Base-by-base conservation (phyloP, 2,888 invertebrate species). In the Mongoloraphidia duomilia region DNA sequence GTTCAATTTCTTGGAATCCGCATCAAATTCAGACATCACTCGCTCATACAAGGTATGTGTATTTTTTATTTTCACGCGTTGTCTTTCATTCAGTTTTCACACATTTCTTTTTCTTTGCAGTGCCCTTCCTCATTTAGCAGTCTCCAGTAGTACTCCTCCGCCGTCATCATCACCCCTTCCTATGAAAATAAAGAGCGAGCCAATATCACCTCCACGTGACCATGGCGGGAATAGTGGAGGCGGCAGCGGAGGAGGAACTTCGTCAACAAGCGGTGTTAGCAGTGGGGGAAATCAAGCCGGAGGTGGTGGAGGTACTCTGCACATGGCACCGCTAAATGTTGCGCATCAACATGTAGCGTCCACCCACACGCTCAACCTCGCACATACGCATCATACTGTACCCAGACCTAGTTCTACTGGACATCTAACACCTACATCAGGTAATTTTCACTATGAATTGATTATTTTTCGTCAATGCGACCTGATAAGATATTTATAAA, bases 151-250 rank as follows among this genome's bases (percentile, higher is more conserved):
- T 60, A 82, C 82, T 56, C 81, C 81, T 54, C 78, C 79, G 11
- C 84, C 84, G 9, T 84, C 86, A 49, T 79, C 80, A 57, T 85
- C 86, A 58, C 89, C 90, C 34, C 75, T 82, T 64, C 83, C 86
- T 59, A 81, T 92, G 57, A 89, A 89, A 70, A 89, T 94, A 65
- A 94, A 94, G 71, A 90, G 92, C 59, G 94, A 95, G 68, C 94
- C 94, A 33, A 91, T 93, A 64, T 93, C 93, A 57, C 94, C 94
- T 41, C 92, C 92, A 3, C 79, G 93, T 54, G 91, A 88, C 61
- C 82, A 82, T 59, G 84, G 82, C 59, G 71, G 68, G 50, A 57
- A 63, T 48, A 59, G 61, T 57, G 56, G 62, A 55, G 56, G 63
- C 52, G 57, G 63, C 52, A 59, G 64, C 54, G 63, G 61, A 57